Conservation (phyloP, 2,113 vertebrate genomes). For the Nymphicus hollandicus region DNA sequence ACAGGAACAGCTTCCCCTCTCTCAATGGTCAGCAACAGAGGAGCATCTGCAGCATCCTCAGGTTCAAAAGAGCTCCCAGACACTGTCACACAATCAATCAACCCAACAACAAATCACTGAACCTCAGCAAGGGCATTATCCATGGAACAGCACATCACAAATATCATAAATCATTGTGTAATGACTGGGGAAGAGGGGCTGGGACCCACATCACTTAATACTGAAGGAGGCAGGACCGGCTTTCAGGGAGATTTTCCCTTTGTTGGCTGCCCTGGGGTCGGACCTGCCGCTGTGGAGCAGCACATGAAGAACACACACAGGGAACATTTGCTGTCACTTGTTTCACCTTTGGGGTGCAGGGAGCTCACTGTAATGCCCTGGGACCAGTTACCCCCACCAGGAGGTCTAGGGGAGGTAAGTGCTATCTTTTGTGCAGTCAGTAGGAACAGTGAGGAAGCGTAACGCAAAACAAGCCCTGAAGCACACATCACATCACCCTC, state of each 20-base stretch:
- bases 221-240: background rate
- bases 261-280: background rate
- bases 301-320: fast-evolving
- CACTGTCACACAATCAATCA: background rate
- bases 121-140: background rate
- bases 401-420: background rate
- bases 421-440: background rate
- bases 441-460: background rate
- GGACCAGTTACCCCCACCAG: background rate
- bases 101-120: background rate
- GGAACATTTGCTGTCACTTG: background rate
- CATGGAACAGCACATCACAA: background rate
- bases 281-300: background rate
- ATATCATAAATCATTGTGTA: background rate
- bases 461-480: background rate
- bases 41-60: background rate
- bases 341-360: background rate
- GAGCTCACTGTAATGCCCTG: background rate
- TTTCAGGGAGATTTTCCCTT: background rate
- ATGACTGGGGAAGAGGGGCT: background rate
- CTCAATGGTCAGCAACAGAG: background rate
- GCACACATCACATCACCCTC: background rate
- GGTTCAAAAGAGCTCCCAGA: background rate
- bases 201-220: background rate
- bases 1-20: background rate